phyloP scores from a whole-genome alignment of 2,113 vertebrate genomes.

The Mormoops blainvillei region DNA sequence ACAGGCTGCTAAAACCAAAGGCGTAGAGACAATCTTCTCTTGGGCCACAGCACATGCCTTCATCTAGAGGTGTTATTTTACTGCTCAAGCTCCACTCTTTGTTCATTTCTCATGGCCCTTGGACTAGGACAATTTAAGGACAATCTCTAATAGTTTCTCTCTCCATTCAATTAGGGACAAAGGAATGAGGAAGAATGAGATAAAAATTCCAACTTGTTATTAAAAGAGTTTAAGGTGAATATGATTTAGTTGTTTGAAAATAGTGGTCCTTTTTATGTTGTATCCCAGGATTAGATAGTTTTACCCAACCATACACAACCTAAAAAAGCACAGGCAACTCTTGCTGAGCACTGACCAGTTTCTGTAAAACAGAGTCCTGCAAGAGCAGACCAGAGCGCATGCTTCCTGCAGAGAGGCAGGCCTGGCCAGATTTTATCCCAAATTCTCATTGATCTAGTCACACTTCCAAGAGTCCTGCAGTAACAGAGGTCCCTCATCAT shows the following conservation, averaged over 20 bases:
- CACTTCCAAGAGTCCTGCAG: not conserved
- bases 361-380: not conserved
- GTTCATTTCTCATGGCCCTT: not conserved
- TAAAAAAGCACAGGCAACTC: not conserved
- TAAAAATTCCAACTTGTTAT: not conserved
- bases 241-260: not conserved
- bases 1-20: not conserved
- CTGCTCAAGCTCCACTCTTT: not conserved
- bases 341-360: not conserved
- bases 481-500: not conserved
- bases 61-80: not conserved
- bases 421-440: not conserved
- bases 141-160: not conserved
- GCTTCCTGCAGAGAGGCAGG: not conserved
- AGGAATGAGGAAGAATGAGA: not conserved
- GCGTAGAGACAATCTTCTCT: not conserved
- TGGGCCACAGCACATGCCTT: not conserved
- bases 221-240: not conserved
- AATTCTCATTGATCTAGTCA: not conserved
- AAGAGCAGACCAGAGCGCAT: accelerated
- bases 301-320: not conserved
- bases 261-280: not conserved
- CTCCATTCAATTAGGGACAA: not conserved
- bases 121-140: not conserved
- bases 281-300: not conserved